Percentiles rank a stretch among this genome's conserved stretches.
phyloP scores from a whole-genome alignment of 2,797 vertebrate species.

The Oceanodroma leucorhoa region DNA sequence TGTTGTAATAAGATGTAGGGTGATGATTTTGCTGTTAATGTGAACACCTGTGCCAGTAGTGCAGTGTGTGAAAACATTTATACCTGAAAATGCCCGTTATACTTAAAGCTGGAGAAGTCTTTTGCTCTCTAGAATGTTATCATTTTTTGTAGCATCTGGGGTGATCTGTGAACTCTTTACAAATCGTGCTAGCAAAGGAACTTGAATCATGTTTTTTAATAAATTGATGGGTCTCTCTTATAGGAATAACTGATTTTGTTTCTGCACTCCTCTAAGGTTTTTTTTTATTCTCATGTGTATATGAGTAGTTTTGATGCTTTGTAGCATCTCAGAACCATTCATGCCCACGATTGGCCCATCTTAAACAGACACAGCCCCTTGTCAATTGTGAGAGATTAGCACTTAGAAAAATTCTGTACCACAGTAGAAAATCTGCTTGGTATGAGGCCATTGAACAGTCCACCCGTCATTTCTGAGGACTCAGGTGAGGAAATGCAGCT shows the following conservation, averaged over 20 bases:
- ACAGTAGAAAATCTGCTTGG: not conserved
- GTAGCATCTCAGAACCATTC: not conserved
- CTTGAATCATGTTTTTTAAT: rapidly evolving
- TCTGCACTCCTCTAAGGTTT: not conserved
- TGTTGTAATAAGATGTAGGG: not conserved
- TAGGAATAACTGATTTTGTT: not conserved
- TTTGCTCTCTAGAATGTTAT: not conserved
- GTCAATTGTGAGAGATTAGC: not conserved
- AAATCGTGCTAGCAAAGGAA: not conserved
- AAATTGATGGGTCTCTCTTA: not conserved
- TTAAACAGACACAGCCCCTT: not conserved
- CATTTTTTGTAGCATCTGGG: not conserved
- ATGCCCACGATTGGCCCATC: not conserved
- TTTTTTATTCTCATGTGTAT: not conserved
- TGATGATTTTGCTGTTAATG: not conserved
- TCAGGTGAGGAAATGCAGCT: not conserved
- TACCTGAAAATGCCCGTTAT: not conserved
- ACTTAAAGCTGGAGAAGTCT: not conserved
- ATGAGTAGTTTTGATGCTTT: not conserved
- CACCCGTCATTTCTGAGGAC: not conserved
- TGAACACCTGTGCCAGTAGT: not conserved
- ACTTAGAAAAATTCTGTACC: not conserved
- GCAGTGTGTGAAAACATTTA: not conserved
- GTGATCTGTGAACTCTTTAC: not conserved
- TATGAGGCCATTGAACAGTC: not conserved